Percentiles rank a stretch among this genome's conserved stretches.
phyloP scores from a whole-genome alignment of 2,888 invertebrate genomes.

The Aphidius colemani region DNA sequence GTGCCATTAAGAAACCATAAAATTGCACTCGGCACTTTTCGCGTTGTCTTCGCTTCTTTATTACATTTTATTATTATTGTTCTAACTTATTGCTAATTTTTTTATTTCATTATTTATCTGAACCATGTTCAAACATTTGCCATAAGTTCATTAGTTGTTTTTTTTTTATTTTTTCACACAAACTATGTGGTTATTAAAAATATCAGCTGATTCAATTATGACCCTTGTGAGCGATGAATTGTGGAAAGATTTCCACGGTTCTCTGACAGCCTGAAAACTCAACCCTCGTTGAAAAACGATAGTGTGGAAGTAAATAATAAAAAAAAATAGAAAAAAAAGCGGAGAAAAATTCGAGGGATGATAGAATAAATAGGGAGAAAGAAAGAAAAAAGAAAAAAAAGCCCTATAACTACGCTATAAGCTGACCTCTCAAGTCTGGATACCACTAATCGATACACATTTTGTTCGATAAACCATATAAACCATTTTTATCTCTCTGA shows the following conservation, averaged over 20 bases:
- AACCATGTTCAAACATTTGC: background rate
- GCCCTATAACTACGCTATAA: conserved; percentile 27
- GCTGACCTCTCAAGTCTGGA: conserved; percentile 34
- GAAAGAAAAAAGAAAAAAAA: conserved; percentile 18
- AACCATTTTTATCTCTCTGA: conserved; percentile 28
- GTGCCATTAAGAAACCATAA: conserved; percentile 31
- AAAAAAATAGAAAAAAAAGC: conserved; percentile 26
- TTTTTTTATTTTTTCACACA: conserved; percentile 6
- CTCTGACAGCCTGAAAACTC: conserved; percentile 29
- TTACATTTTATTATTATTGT: conserved; percentile 23
- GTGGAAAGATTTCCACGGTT: conserved; percentile 34
- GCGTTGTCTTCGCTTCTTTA: conserved; percentile 16
- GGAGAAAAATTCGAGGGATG: conserved; percentile 29
- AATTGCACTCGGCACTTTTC: conserved; percentile 12
- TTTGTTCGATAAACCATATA: conserved; percentile 50
- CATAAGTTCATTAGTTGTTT: too few relatives aligned
- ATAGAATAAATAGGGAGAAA: conserved; percentile 18
- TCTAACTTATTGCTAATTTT: conserved; percentile 23
- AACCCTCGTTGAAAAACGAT: conserved; percentile 19
- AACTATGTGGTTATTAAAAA: conserved; percentile 9
- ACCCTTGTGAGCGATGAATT: conserved; percentile 12
- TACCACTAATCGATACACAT: conserved; percentile 48
- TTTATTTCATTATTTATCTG: conserved; percentile 18
- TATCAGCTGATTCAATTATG: conserved; percentile 9
- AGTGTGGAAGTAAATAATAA: conserved; percentile 23